A percentile compares a stretch with the other conserved stretches of the same genome.
Evolutionary conservation across 2,797 vertebrate genomes (phyloP).

Genomic region (Hippopotamyrus pictus): DNA sequence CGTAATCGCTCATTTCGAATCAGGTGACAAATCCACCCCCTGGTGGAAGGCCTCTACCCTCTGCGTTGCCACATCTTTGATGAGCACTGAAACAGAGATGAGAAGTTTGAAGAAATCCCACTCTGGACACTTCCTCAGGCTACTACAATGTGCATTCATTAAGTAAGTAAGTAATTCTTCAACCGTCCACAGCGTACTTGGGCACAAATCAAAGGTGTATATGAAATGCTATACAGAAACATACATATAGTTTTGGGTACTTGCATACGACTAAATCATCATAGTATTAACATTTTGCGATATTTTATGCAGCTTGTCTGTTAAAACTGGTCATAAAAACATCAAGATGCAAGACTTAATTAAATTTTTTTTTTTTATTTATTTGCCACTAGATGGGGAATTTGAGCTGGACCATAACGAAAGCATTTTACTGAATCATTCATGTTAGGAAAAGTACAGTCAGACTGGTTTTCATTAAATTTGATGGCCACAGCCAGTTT

Average conservation of each 20-base stretch:
- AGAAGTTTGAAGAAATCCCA: neutral
- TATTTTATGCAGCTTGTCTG: neutral
- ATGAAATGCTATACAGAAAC: neutral
- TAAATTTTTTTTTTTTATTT: neutral
- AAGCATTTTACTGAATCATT: neutral
- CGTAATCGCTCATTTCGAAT: neutral
- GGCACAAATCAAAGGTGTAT: neutral
- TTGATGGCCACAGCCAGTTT: neutral
- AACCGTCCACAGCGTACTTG: neutral
- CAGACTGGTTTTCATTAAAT: neutral
- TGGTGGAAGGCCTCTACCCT: conserved; percentile 45
- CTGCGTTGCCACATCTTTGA: conserved; percentile 60
- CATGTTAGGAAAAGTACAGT: neutral
- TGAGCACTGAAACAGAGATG: conserved; percentile 65
- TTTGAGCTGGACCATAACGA: neutral
- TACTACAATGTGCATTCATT: neutral
- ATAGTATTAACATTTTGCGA: neutral
- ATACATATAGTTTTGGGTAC: neutral
- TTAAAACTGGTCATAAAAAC: neutral
- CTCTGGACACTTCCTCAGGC: neutral
- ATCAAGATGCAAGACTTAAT: neutral
- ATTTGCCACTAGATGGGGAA: conserved; percentile 2
- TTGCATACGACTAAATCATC: neutral
- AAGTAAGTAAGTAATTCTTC: neutral
- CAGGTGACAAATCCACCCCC: neutral